Base-by-base conservation (phyloP, 1,140 invertebrate species). In the Sitodiplosis mosellana region DNA sequence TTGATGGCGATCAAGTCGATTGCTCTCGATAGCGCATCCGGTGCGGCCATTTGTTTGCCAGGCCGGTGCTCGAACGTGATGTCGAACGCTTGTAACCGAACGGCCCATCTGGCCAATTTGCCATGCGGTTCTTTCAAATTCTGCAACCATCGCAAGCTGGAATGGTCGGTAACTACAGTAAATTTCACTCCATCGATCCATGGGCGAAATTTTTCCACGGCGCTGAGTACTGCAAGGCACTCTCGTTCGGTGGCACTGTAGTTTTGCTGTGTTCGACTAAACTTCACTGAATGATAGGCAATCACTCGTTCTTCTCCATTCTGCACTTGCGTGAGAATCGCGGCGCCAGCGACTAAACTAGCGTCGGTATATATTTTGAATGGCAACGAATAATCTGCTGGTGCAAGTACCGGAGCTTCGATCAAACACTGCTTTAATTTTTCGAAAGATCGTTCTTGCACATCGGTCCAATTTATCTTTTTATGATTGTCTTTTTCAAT, bases 151-250 rank as follows among this genome's bases (percentile, higher is more conserved):
- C 52, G 50, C 2, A 74, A 52, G 11, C 62, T 58, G 33, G 56
- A 53, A 49, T 71, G 68, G 49, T 75, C 69, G 0, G 70, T 72
- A n/a, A 65, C 51, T 0, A 71, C 58, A 0, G 43, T 63, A 48
- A 75, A 70, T 12, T 61, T 48, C 10, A 49, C 55, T 2, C 60
- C 61, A 45, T 64, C 59, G 1, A 73, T 44, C 55, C 64, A 74
- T 20, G 52, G 51, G 17, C 56, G 38, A 48, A 67, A 66, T 41
- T 67, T 59, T 47, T 68, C 53, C 1, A 73, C 54, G 3, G 57
- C 60, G 51, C 55, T 59, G 7, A 73, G 36, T 10, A 71, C 58
- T 0, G 66, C 65, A 22, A 72, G 51, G 45, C 60, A 63, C 59
- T 74, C 69, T 45, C 56, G 51, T 54, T 75, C 69, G 1, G 64